A percentile compares a stretch with the other conserved stretches of the same genome.
Conservation (phyloP, 2,113 vertebrate species). For the Actenoides hombroni region DNA sequence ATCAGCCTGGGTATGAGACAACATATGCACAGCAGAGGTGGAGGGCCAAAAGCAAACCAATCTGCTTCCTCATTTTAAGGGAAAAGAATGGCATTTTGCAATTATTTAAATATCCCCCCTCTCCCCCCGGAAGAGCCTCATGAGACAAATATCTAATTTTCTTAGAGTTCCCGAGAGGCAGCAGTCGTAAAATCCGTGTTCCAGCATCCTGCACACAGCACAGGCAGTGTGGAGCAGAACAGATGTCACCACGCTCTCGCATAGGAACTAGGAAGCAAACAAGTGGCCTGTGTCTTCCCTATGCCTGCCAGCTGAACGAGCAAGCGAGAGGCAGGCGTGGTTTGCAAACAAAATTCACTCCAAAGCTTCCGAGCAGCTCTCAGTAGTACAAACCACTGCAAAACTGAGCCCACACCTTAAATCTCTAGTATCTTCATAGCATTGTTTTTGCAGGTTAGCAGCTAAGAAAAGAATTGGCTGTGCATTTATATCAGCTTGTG, state of each 20-base stretch:
- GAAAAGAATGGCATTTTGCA: not conserved
- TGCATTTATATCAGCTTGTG: rapidly evolving
- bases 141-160: conserved; percentile 22
- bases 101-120: not conserved
- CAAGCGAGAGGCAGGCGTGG: rapidly evolving
- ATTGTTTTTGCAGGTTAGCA: not conserved
- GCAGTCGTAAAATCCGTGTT: not conserved
- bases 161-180: not conserved
- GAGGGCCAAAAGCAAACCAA: not conserved
- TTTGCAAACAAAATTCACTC: not conserved
- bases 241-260: not conserved
- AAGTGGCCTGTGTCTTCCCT: not conserved
- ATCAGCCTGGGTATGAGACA: not conserved
- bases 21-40: not conserved
- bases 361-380: not conserved
- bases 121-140: not conserved
- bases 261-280: not conserved
- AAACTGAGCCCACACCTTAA: not conserved
- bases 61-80: not conserved
- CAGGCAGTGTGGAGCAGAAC: not conserved
- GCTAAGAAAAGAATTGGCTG: not conserved
- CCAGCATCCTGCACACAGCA: not conserved
- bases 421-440: rapidly evolving
- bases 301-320: not conserved
- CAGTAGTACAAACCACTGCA: not conserved